Percentiles rank a stretch among this genome's conserved stretches.
Evolutionary conservation across 2,797 vertebrate species (phyloP).

Genomic region (Hippoglossus hippoglossus): DNA sequence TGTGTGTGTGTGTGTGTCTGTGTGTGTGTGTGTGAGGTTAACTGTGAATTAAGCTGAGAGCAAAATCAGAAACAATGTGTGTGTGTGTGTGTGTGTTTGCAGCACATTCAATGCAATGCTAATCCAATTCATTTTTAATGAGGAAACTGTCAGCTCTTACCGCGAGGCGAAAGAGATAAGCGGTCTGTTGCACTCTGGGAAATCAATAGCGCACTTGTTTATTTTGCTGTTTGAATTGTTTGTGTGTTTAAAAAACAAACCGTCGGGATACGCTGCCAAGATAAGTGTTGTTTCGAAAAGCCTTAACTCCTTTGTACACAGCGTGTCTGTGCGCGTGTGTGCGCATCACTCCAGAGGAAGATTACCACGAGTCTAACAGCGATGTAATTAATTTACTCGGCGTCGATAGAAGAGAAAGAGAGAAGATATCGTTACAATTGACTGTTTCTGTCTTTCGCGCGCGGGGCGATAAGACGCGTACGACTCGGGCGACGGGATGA

Average conservation of each 20-base stretch:
- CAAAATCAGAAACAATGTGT: conserved; percentile 25
- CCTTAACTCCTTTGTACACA: conserved; percentile 76
- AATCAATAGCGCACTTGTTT: conserved; percentile 89
- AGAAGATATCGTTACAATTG: conserved; percentile 73
- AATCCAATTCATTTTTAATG: conserved; percentile 93
- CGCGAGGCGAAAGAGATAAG: conserved; percentile 85
- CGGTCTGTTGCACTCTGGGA: conserved; percentile 89
- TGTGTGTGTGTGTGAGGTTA: conserved; percentile 40
- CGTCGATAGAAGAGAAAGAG: conserved; percentile 70
- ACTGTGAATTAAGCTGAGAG: conserved; percentile 37
- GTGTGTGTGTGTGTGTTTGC: conserved; percentile 50
- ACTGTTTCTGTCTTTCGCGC: conserved; percentile 65
- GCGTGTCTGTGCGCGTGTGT: conserved; percentile 38
- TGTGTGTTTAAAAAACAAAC: conserved; percentile 84
- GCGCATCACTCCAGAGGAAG: conserved; percentile 80
- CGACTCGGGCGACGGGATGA: conserved; percentile 50
- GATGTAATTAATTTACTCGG: conserved; percentile 82
- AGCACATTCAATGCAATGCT: conserved; percentile 85
- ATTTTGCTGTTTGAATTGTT: conserved; percentile 94
- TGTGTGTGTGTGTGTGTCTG: not conserved
- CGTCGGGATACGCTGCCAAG: conserved; percentile 77
- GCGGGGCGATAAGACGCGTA: conserved; percentile 57
- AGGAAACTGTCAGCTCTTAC: conserved; percentile 88
- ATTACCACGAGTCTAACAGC: conserved; percentile 80
- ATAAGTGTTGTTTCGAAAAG: conserved; percentile 81